Evolutionary conservation across 2,888 invertebrate species (phyloP), one percentile per base, ranked within the genome.

Genomic region (Spodoptera picta): DNA sequence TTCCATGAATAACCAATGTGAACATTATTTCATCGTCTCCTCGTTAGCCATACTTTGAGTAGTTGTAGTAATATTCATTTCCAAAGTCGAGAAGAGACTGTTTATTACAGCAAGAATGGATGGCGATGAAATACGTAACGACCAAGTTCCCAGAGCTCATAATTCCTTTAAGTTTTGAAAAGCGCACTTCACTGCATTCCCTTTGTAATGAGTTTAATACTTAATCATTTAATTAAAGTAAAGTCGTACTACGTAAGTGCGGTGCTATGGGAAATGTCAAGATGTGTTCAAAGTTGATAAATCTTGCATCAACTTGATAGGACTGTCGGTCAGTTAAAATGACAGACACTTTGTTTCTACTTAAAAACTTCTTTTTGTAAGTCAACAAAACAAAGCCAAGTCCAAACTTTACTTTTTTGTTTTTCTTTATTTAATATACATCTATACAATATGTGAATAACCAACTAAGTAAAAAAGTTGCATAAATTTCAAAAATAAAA

Each of bases 61-160:
- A 48, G 53, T 62, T 50, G 49, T 19, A 59, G 45, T 58, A 59
- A 75, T 70, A 56, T 55, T 59, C 63, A 11, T 44, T 47, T 58
- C 27, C 24, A 45, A 51, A 31, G 41, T 24, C 49, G 36, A 24
- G 14, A 53, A 63, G 45, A 58, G 57, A 53, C 62, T 50, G 53
- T 65, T 73, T 54, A 60, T 60, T 60, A 73, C 56, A 61, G 44
- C 27, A 65, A 60, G 54, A 66, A 64, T 75, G 58, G 60, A 61
- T 75, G 60, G 59, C 49, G 53, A 14, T 46, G 43, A 56, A 75
- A 65, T 42, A 71, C 57, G 61, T 73, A 59, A 60, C 44, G 24
- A 47, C 44, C 9, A 45, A 69, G 55, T 73, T 69, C 27, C 23
- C 47, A 60, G 55, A n/a, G 51, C 27, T 23, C 4, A 5, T 48